Evolutionary conservation across 2,113 vertebrate genomes (phyloP).

Genomic region (Ptychochromis oligacanthus): DNA sequence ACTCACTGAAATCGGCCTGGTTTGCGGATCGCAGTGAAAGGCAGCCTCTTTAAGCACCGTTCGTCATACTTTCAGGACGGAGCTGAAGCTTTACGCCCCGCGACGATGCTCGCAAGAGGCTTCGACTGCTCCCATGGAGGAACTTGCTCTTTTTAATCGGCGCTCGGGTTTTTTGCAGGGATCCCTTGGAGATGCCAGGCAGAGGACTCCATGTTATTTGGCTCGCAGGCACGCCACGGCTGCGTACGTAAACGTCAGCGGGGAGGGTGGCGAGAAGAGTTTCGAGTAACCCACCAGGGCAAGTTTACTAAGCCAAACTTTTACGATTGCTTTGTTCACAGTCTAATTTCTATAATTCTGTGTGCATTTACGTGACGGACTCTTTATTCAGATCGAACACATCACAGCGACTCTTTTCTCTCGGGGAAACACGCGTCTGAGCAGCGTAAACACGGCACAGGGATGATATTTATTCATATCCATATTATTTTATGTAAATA

Average conservation of each 20-base stretch:
- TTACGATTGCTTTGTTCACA: not conserved
- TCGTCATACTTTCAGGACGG: constrained; percentile 65
- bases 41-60: constrained; percentile 52
- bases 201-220: constrained; percentile 82
- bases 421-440: not conserved
- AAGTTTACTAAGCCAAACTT: constrained; percentile 57
- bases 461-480: too few relatives aligned
- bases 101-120: constrained; percentile 48
- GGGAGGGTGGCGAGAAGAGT: constrained; percentile 67
- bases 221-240: constrained; percentile 79
- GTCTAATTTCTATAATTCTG: not conserved
- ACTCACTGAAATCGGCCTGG: constrained; percentile 81
- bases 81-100: constrained; percentile 44
- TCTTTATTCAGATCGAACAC: not conserved
- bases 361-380: not conserved
- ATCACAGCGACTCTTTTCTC: not conserved
- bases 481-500: not conserved
- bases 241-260: constrained; percentile 80
- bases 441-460: rapidly evolving
- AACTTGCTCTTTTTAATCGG: constrained; percentile 10
- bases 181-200: constrained; percentile 70
- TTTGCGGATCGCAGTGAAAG: constrained; percentile 55
- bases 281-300: constrained; percentile 21
- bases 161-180: constrained; percentile 49
- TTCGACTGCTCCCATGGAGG: constrained; percentile 15